phyloP scores from a whole-genome alignment of 2,113 vertebrate genomes.

The Tachysurus fulvidraco region DNA sequence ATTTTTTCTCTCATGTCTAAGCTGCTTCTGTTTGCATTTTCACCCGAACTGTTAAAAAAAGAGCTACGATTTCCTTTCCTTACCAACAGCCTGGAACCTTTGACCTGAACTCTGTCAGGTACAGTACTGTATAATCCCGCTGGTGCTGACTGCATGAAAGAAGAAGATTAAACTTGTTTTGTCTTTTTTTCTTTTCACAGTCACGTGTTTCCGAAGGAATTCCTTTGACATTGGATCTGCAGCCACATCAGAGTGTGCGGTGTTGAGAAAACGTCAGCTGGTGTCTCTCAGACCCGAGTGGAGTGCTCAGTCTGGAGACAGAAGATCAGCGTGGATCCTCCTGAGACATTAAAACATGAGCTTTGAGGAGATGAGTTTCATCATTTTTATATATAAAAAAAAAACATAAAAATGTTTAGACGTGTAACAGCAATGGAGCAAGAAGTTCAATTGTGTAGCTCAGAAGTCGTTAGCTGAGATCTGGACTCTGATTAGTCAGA shows the following conservation, averaged over 20 bases:
- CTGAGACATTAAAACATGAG: not conserved
- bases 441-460: not conserved
- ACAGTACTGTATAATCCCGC: not conserved
- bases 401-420: not conserved
- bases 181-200: not conserved
- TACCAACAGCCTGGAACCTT: not conserved
- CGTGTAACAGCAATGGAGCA: not conserved
- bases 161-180: slow-evolving; percentile 34
- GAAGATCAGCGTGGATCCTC: not conserved
- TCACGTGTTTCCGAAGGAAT: slow-evolving; percentile 57
- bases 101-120: not conserved
- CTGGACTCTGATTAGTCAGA: not conserved
- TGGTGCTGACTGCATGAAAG: slow-evolving; percentile 10
- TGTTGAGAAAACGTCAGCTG: slow-evolving; percentile 39
- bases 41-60: not conserved
- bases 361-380: not conserved
- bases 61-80: not conserved
- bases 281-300: slow-evolving; percentile 36
- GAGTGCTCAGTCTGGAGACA: slow-evolving; percentile 20
- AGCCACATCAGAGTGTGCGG: slow-evolving; percentile 40
- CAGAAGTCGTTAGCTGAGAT: not conserved
- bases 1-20: too few relatives aligned
- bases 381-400: not conserved
- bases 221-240: slow-evolving; percentile 71
- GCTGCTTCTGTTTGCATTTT: not conserved